A percentile compares a stretch with the other conserved stretches of the same genome.
phyloP scores from a whole-genome alignment of 2,797 vertebrate genomes.

The Muscicapa striata region DNA sequence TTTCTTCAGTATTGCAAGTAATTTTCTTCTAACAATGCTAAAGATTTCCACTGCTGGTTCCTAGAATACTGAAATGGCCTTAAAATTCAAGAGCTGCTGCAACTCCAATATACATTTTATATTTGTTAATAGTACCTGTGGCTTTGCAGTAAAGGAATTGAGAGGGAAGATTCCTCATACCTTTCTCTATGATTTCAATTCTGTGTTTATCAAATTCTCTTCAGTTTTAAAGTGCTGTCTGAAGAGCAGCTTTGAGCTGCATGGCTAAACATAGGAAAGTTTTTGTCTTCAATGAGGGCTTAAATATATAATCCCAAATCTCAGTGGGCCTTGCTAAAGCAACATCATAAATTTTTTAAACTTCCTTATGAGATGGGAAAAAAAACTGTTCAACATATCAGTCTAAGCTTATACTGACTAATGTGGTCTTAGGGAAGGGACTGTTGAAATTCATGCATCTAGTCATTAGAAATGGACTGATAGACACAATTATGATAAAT shows the following conservation, averaged over 20 bases:
- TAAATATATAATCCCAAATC: slow-evolving; percentile 78
- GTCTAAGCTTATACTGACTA: slow-evolving; percentile 74
- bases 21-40: not conserved
- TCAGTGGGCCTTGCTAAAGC: slow-evolving; percentile 78
- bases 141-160: not conserved
- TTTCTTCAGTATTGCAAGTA: not conserved
- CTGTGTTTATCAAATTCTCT: slow-evolving; percentile 11
- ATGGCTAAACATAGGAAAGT: slow-evolving; percentile 67
- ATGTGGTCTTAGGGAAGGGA: slow-evolving; percentile 71
- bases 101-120: not conserved
- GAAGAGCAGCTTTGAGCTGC: slow-evolving; percentile 62
- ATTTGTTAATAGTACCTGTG: not conserved
- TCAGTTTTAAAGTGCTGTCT: slow-evolving; percentile 40
- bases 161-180: not conserved
- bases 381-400: slow-evolving; percentile 59
- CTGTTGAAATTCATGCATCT: slow-evolving; percentile 69
- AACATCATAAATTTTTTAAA: slow-evolving; percentile 75
- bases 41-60: not conserved
- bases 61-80: not conserved
- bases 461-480: slow-evolving; percentile 70
- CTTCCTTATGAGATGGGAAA: slow-evolving; percentile 59
- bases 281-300: slow-evolving; percentile 75
- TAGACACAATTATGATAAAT: slow-evolving; percentile 74
- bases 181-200: slow-evolving; percentile 18
- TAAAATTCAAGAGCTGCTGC: slow-evolving; percentile 41